Evolutionary conservation across 1,140 invertebrate species (phyloP), one percentile per base, ranked within the genome.

Genomic region (Himalopsyche phryganea): DNA sequence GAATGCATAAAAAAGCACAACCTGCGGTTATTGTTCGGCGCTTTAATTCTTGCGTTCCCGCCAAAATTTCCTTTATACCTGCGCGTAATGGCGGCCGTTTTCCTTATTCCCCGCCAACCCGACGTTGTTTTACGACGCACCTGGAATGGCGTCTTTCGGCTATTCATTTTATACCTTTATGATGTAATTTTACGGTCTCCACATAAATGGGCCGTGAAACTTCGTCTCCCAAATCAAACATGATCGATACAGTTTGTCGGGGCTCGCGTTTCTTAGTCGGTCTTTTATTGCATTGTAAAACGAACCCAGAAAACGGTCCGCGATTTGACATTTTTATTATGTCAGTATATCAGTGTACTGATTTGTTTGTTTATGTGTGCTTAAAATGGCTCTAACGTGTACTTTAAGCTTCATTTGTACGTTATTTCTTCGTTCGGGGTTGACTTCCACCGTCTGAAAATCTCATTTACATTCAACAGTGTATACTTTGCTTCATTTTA

Each of bases 101-200:
- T 51, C 42, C 15, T 41, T 45, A 40, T 19, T 48, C 51, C 49
- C 50, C 49, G 48, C 36, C 23, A 18, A 38, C 14, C 41, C 14
- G 13, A 23, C 46, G 52, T 19, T 45, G 35, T 44, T 50, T 60
- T 60, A 55, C 51, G 58, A 49, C 54, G 33, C 51, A 60, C 51
- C 58, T 60, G 58, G 28, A 14, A 28, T 48, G 45, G 44, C 50
- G 50, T 60, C 42, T 53, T 60, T 42, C 15, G 58, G 20, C 51
- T 60, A 49, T 60, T 60, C 58, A 50, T 60, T 60, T 55, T 47
- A 60, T 60, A 60, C 51, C 35, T 60, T 60, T 60, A 60, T 55
- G 58, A 49, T 53, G 51, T 54, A 53, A 54, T 55, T 60, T 60
- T 60, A 60, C 28, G 58, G 51, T 48, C 45, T 54, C 45, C n/a